Base-by-base conservation (phyloP, 2,113 vertebrate species). In the Varanus salvator region DNA sequence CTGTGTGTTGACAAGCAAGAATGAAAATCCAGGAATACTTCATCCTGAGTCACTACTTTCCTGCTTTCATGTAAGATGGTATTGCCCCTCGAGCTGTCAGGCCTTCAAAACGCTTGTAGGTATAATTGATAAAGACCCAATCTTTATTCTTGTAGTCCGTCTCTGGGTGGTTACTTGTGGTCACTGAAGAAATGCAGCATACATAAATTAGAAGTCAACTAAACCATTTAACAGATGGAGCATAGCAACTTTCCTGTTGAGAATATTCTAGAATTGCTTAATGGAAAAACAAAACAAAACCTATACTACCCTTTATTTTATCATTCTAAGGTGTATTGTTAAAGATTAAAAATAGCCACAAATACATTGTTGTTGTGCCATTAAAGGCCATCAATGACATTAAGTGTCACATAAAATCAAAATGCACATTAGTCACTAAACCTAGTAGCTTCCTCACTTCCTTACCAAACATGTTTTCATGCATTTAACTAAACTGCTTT, bases 41-140 rank as follows among this genome's bases (percentile, higher is more conserved):
- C 92, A 60, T 14, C 38, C 27, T 85, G 87, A 71, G 69, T 9
- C 25, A 31, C 97, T 97, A 97, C 92, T 99, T 99, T 31, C 98
- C 98, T 6, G 98, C 97, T 96, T 99, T 99, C 98, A 99, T 99
- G 57, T 99, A 99, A 94, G 99, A 99, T 7, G 99, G 99, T 60
- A 99, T 99, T 0, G 99, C 98, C 50, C 99, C 99, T 82, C 99
- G 97, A 4, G 99, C 99, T 0, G 99, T 99, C 92, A 99, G 97
- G 38, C 99, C 99, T 92, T 99, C 99, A 0, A 99, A 99, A 91
- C 99, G 99, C 80, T 99, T 99, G 97, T 99, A 99, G 1, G 99
- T 99, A 95, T 99, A 99, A 95, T 99, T 99, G 97, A 99, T 98
- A 96, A 99, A 99, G 96, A 99, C 99, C 99, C 99, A 99, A 97